phyloP scores from a whole-genome alignment of 2,797 vertebrate genomes.

The Heliangelus exortis region DNA sequence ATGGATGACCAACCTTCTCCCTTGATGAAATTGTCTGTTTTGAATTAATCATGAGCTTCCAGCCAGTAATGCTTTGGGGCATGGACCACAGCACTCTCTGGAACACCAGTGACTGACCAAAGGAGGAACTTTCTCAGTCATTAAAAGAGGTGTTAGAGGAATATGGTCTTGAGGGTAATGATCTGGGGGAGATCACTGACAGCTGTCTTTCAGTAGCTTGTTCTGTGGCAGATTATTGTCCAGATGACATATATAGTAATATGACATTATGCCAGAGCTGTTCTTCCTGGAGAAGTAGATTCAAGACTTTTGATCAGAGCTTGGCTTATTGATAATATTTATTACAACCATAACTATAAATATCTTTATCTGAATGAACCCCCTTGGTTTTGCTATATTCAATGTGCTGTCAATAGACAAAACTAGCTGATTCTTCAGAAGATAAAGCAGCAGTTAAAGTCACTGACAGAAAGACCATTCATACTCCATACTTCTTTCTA shows the following conservation, averaged over 20 bases:
- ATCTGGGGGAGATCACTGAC: background rate
- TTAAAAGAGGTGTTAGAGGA: background rate
- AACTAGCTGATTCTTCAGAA: background rate
- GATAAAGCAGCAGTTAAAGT: background rate
- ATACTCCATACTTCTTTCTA: background rate
- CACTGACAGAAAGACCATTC: background rate
- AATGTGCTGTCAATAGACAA: background rate
- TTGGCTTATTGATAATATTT: background rate
- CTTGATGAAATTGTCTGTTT: background rate
- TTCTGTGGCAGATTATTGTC: background rate
- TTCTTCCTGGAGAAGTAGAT: background rate
- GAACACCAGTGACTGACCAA: background rate
- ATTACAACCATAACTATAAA: background rate
- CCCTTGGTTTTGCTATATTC: background rate
- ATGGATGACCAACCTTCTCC: background rate
- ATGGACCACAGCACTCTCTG: rapidly evolving
- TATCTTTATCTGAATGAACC: background rate
- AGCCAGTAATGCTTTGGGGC: background rate
- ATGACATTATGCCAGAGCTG: background rate
- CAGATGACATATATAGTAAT: background rate
- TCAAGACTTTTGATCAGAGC: background rate
- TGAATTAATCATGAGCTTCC: background rate
- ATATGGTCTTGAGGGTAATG: background rate
- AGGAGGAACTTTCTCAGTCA: background rate
- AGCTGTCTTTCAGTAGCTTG: background rate